Conservation (phyloP, 2,797 vertebrate genomes). For the Euthynnus affinis region DNA sequence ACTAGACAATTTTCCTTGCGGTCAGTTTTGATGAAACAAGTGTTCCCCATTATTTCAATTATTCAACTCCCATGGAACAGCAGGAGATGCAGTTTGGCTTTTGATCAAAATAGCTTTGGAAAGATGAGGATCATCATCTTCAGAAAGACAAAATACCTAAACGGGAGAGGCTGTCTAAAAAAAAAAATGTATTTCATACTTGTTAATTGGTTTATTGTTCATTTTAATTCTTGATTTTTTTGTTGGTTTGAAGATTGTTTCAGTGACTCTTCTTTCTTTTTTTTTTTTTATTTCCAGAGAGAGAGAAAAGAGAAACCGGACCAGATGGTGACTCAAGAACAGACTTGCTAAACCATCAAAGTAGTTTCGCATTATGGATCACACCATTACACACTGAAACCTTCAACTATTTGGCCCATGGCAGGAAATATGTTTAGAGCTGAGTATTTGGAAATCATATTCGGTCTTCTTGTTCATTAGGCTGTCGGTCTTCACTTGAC, state of each 20-base stretch:
- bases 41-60: slow-evolving; percentile 31
- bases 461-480: slow-evolving; percentile 21
- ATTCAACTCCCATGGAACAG: slow-evolving; percentile 6
- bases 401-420: slow-evolving; percentile 1
- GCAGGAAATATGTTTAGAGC: slow-evolving; percentile 28
- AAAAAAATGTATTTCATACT: not conserved
- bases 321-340: slow-evolving; percentile 53
- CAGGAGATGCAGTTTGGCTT: slow-evolving; percentile 7
- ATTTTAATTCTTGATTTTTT: not conserved
- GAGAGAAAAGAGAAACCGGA: slow-evolving; percentile 40
- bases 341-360: slow-evolving; percentile 47
- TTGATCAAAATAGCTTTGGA: slow-evolving; percentile 3
- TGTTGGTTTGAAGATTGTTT: not conserved
- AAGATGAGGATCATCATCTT: slow-evolving; percentile 32
- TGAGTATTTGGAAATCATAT: slow-evolving; percentile 44
- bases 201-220: not conserved
- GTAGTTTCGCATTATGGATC: slow-evolving; percentile 37
- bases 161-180: not conserved
- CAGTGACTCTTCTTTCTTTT: slow-evolving; percentile 2
- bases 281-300: slow-evolving; percentile 66
- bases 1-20: slow-evolving; percentile 31
- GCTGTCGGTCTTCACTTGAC: slow-evolving; percentile 46
- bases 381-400: slow-evolving; percentile 8
- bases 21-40: slow-evolving; percentile 49
- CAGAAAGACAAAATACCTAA: not conserved